A percentile compares a stretch with the other conserved stretches of the same genome.
These are phyloP conservation scores for Eulemur macaco DNA, from an alignment of 2,113 vertebrate species.

Conservation along the genomic window DNA sequence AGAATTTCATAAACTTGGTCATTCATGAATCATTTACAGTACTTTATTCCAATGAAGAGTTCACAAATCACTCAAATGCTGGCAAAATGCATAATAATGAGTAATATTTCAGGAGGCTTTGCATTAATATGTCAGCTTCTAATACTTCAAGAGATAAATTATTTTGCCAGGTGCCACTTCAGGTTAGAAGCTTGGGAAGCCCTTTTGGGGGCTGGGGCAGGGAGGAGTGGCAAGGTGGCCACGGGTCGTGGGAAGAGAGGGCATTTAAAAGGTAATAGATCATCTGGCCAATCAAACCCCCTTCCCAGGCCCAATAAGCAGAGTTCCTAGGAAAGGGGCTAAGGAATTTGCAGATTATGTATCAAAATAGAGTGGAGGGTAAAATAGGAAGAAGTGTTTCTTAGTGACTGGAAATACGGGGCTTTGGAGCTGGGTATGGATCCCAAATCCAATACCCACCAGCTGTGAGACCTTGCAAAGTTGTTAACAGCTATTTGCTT, in stretches of 20 bases:
- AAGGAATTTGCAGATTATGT: too few relatives aligned
- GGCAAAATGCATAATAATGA: conserved; percentile 79
- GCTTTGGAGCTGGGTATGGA: not conserved
- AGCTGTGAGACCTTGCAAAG: not conserved
- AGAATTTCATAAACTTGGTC: conserved; percentile 75
- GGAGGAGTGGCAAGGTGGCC: not conserved
- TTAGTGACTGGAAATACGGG: not conserved
- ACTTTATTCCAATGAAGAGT: conserved; percentile 71
- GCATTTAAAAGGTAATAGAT: not conserved
- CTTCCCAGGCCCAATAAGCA: not conserved
- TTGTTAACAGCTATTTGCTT: not conserved
- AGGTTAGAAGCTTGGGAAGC: conserved; percentile 52
- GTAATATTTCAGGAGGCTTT: conserved; percentile 66
- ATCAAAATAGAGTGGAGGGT: too few relatives aligned
- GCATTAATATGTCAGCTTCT: conserved; percentile 55
- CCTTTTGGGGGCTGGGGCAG: not conserved
- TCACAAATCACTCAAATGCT: conserved; percentile 66
- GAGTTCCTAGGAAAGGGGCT: not conserved
- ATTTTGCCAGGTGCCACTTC: conserved; percentile 57
- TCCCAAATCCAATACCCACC: not conserved
- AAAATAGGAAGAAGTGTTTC: not conserved
- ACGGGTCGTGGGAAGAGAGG: not conserved
- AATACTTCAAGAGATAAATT: conserved; percentile 22
- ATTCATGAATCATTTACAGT: conserved; percentile 77
- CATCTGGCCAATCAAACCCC: not conserved